Conservation (phyloP, 2,888 invertebrate genomes). For the Rosalia funebris region DNA sequence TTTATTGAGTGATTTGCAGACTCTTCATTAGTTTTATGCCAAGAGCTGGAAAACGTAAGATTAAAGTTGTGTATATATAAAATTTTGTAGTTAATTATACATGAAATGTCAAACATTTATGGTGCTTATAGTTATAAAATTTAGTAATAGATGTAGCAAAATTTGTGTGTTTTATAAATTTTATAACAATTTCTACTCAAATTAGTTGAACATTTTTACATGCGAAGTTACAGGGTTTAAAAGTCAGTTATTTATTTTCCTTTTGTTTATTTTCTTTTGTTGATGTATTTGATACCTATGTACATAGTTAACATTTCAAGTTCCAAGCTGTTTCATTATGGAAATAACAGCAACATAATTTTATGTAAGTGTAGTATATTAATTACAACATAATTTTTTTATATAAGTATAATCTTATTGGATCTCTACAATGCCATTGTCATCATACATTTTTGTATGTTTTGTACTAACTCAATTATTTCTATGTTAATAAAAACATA, state of each 20-base stretch:
- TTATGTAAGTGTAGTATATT: conserved; percentile 39
- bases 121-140: conserved; percentile 57
- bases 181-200: conserved; percentile 53
- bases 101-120: conserved; percentile 60
- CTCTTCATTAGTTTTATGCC: conserved; percentile 41
- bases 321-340: conserved; percentile 35
- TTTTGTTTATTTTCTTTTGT: conserved; percentile 37
- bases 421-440: conserved; percentile 63
- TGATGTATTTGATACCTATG: conserved; percentile 46
- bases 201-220: conserved; percentile 50
- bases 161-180: conserved; percentile 57
- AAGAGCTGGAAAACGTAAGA: conserved; percentile 35
- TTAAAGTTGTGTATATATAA: conserved; percentile 46
- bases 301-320: conserved; percentile 47
- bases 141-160: conserved; percentile 49
- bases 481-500: conserved; percentile 42
- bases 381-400: conserved; percentile 36
- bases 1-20: conserved; percentile 49
- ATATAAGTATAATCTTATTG: conserved; percentile 50
- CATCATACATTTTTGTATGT: conserved; percentile 51
- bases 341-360: conserved; percentile 22
- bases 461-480: conserved; percentile 53
- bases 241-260: conserved; percentile 52
- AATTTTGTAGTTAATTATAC: conserved; percentile 46
- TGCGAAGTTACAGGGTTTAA: conserved; percentile 54